Base-by-base conservation (phyloP, 2,888 invertebrate genomes). In the Ochlodes sylvanus region DNA sequence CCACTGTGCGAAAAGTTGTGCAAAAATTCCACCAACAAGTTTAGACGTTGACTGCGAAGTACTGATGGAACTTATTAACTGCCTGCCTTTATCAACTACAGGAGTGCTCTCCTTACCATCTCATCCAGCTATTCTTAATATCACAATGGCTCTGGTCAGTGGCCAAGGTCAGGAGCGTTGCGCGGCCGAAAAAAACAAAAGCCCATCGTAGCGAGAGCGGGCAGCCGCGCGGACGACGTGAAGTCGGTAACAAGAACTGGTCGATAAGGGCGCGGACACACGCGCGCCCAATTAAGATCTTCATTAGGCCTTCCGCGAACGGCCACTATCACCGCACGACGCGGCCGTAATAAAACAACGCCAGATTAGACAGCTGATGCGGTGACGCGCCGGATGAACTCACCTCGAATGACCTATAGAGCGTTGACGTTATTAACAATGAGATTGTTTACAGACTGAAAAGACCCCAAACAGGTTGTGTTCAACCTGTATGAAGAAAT, bases 251-350 rank as follows among this genome's bases (percentile, higher is more conserved):
- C 67, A 56, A 68, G 68, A 68, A 63, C 32, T 50, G 27, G 72
- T 72, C 70, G 85, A 86, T 86, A 86, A 86, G 79, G 78, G 72
- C 72, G 72, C 69, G 85, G 82, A 85, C 87, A 85, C 88, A 85
- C 87, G 82, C 86, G 83, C 82, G 81, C 79, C 90, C 89, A 90
- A 90, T 90, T 89, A 90, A 90, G 87, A 88, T 89, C 86, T 90
- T 90, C 89, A 90, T 89, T 90, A 89, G 86, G 83, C 82, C 84
- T 90, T 89, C 90, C 83, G 76, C 85, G 90, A 89, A 89, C 75
- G 79, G 19, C 57, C 77, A 79, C 77, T 79, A 82, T 74, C 76
- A 78, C 75, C 69, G 77, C 77, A 76, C 77, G 76, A 75, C 74
- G 74, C 70, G 67, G 75, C 70, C 73, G 74, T 75, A 76, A 72